These are phyloP conservation scores for Psix sp. DNA, from an alignment of 1,140 invertebrate genomes.

Conservation along the genomic window DNA sequence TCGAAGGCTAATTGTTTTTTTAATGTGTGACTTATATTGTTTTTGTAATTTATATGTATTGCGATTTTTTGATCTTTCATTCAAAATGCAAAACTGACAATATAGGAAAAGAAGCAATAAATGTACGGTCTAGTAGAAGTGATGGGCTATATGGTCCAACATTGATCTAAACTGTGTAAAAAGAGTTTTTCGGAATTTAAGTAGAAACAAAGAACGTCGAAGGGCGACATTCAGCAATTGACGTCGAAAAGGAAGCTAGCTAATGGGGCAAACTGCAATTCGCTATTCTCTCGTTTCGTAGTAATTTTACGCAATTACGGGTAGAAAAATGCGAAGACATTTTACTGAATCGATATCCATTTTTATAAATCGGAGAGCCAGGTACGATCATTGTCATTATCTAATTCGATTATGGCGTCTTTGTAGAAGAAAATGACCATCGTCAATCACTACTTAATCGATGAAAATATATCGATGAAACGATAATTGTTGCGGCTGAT, in stretches of 20 bases:
- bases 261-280: slow-evolving; percentile 44
- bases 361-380: slow-evolving; percentile 39
- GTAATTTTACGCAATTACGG: slow-evolving; percentile 51
- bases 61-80: no score
- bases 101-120: no score
- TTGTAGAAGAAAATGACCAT: slow-evolving; percentile 14
- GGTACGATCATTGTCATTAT: slow-evolving; percentile 26
- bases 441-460: slow-evolving; percentile 18
- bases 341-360: slow-evolving; percentile 40
- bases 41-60: no score
- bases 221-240: slow-evolving; percentile 28
- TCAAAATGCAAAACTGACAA: no score
- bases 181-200: slow-evolving; percentile 8
- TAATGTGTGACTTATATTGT: no score
- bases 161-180: not conserved
- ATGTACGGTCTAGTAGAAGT: no score
- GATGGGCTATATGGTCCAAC: no score
- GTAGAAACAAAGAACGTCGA: slow-evolving; percentile 28
- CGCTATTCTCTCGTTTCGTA: slow-evolving; percentile 35
- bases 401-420: slow-evolving; percentile 45
- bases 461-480: no score
- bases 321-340: slow-evolving; percentile 42
- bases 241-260: slow-evolving; percentile 26
- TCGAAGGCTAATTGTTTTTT: not conserved
- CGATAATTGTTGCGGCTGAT: no score